Conservation (phyloP, 2,888 invertebrate genomes). For the Trachelus stipa region DNA sequence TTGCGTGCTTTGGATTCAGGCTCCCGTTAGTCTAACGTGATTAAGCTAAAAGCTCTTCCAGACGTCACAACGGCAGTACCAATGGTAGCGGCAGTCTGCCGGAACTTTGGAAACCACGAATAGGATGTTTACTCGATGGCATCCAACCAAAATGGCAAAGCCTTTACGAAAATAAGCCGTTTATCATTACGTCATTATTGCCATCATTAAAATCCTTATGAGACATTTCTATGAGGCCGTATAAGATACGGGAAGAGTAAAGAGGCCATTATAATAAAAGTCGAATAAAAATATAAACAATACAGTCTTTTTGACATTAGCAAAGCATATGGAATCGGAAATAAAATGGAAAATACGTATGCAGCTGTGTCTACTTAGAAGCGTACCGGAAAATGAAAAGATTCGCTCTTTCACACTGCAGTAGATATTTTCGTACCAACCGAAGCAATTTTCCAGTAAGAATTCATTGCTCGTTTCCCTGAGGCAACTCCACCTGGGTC, state of each 20-base stretch:
- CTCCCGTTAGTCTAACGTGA: slow-evolving; percentile 38
- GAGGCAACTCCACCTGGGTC: slow-evolving; percentile 46
- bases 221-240: not conserved
- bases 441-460: slow-evolving; percentile 41
- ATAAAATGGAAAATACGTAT: not conserved
- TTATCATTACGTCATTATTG: not conserved
- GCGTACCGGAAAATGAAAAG: not conserved
- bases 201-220: not conserved
- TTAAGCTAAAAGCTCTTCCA: slow-evolving; percentile 46
- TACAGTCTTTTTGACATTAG: not conserved
- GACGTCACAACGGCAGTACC: slow-evolving; percentile 34
- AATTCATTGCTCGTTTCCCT: slow-evolving; percentile 45
- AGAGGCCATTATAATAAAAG: not conserved
- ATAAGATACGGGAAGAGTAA: not conserved
- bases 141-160: not conserved
- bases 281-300: not conserved
- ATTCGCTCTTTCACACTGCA: not conserved
- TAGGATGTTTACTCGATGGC: not conserved
- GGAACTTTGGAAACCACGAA: not conserved
- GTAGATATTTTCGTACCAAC: slow-evolving; percentile 30
- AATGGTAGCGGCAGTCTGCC: not conserved
- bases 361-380: not conserved
- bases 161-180: not conserved
- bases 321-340: not conserved
- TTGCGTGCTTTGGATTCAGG: not conserved